Percentiles rank a stretch among this genome's conserved stretches.
phyloP scores from a whole-genome alignment of 2,888 invertebrate genomes.

The Netelia melanura region DNA sequence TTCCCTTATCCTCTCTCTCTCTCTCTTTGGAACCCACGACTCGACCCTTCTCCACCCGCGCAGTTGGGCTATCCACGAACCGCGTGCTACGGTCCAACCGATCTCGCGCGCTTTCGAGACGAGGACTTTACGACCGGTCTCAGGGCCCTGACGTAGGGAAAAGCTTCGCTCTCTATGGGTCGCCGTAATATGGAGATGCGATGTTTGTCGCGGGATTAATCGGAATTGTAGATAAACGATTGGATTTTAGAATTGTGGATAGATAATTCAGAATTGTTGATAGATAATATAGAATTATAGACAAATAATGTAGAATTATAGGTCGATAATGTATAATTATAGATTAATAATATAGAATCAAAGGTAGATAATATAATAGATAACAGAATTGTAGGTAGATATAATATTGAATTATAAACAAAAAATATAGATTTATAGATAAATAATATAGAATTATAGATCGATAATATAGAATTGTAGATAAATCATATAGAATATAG shows the following conservation, averaged over 20 bases:
- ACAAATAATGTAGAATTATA: background rate
- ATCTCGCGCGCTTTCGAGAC: slow-evolving; percentile 21
- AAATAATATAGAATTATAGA: background rate
- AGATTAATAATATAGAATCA: background rate
- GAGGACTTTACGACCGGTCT: too few species aligned
- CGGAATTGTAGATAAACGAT: too few species aligned
- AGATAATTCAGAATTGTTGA: too few species aligned
- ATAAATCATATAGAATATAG: background rate
- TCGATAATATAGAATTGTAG: background rate
- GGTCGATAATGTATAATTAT: background rate
- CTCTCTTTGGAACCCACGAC: background rate
- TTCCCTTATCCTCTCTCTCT: slow-evolving; percentile 14
- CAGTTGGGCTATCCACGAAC: slow-evolving; percentile 40
- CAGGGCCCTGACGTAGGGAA: too few species aligned
- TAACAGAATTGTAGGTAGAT: background rate
- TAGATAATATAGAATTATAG: too few species aligned
- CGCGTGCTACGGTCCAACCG: slow-evolving; percentile 41
- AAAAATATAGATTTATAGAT: too few species aligned
- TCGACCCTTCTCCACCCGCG: background rate
- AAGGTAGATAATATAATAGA: background rate
- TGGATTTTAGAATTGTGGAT: too few species aligned
- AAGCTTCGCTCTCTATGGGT: too few species aligned
- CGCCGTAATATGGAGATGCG: too few species aligned
- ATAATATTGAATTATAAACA: background rate
- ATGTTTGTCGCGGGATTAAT: too few species aligned